phyloP scores from a whole-genome alignment of 2,113 vertebrate species.

The Poeciliopsis turrubarensis region DNA sequence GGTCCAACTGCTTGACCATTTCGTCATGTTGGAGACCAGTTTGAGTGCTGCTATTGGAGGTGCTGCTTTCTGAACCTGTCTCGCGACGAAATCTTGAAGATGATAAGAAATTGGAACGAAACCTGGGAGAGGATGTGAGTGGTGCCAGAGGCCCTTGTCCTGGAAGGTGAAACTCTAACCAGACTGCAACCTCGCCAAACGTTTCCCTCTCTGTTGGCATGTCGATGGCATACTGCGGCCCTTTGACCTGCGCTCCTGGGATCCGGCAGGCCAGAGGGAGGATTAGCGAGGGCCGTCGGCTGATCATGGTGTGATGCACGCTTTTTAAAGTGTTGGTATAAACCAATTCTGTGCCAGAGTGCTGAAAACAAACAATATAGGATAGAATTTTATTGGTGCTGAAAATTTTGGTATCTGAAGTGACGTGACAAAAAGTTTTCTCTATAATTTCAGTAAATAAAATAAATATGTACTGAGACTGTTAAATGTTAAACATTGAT shows the following conservation, averaged over 20 bases:
- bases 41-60: neutral
- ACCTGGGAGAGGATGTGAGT: neutral
- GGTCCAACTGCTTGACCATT: constrained; percentile 50
- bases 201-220: constrained; percentile 43
- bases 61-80: neutral
- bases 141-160: constrained; percentile 52
- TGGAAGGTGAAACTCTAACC: constrained; percentile 59
- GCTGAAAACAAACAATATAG: constrained; percentile 41
- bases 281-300: constrained; percentile 53
- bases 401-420: neutral
- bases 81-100: neutral
- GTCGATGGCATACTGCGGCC: neutral
- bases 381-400: neutral
- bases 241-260: constrained; percentile 11
- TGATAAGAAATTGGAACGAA: accelerated
- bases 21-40: accelerated
- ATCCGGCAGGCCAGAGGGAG: constrained; percentile 76
- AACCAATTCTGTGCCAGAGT: constrained; percentile 68
- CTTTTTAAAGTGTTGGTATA: constrained; percentile 76
- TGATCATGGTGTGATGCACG: constrained; percentile 46
- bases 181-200: constrained; percentile 49
- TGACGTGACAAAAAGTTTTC: neutral
- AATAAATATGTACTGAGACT: neutral
- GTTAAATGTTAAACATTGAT: no score
- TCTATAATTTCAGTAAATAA: neutral